These are phyloP conservation scores for Crotalus tigris DNA, from an alignment of 2,113 vertebrate genomes.

Conservation along the genomic window DNA sequence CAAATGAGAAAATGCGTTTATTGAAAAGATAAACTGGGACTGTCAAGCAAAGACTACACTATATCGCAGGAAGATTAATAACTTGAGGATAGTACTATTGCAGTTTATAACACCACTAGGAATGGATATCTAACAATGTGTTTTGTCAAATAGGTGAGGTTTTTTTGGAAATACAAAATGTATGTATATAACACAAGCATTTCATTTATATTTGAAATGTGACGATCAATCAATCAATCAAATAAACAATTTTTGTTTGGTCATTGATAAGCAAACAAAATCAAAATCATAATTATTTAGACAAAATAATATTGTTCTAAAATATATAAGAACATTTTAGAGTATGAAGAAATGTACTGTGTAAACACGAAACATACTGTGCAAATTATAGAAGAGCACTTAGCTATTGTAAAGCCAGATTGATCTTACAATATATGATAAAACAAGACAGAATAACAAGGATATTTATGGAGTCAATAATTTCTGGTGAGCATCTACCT, in stretches of 20 bases:
- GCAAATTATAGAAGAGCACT: neutral
- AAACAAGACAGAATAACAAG: neutral
- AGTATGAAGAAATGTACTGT: neutral
- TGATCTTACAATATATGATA: neutral
- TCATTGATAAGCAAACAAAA: neutral
- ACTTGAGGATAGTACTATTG: constrained; percentile 23
- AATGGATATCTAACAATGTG: constrained; percentile 27
- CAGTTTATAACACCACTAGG: constrained; percentile 12
- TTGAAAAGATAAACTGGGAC: constrained; percentile 62
- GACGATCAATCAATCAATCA: neutral
- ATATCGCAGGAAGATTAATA: constrained; percentile 52
- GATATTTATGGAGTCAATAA: neutral
- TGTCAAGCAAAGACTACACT: constrained; percentile 44
- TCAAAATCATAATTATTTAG: neutral
- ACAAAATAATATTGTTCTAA: neutral
- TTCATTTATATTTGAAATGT: neutral
- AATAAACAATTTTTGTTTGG: neutral
- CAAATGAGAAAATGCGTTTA: constrained; percentile 58
- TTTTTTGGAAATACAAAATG: neutral
- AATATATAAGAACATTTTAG: neutral
- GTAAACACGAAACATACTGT: neutral
- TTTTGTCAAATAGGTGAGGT: neutral
- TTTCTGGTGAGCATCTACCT: neutral
- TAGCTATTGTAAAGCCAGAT: neutral
- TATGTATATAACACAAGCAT: neutral